These are phyloP conservation scores for Quadroppia sp. DNA, from an alignment of 2,888 invertebrate genomes.

Conservation along the genomic window DNA sequence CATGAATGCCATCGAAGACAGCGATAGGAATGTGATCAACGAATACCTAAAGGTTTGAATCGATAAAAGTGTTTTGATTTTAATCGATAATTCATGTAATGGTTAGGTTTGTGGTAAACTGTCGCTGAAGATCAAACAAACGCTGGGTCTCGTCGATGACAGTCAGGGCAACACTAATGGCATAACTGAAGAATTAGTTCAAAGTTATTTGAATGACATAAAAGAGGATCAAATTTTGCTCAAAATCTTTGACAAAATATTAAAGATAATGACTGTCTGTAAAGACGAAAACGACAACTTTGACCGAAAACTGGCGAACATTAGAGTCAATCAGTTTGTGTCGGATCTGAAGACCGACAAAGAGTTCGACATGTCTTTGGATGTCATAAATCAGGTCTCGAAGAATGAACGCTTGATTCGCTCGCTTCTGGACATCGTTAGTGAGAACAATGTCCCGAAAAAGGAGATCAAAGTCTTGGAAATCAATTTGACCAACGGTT, in stretches of 20 bases:
- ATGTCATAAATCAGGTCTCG: slow-evolving; percentile 43
- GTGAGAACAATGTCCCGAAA: slow-evolving; percentile 71
- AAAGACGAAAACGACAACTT: slow-evolving; percentile 43
- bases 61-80: too few species aligned
- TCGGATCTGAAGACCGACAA: slow-evolving; percentile 72
- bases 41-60: background rate
- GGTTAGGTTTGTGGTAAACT: slow-evolving; percentile 46
- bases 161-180: slow-evolving; percentile 46
- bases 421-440: slow-evolving; percentile 63
- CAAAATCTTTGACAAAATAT: slow-evolving; percentile 30
- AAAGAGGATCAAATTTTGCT: slow-evolving; percentile 45
- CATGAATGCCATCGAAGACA: background rate
- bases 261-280: background rate
- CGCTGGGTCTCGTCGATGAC: slow-evolving; percentile 44
- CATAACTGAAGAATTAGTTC: slow-evolving; percentile 44
- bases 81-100: too few species aligned
- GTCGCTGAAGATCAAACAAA: slow-evolving; percentile 43
- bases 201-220: slow-evolving; percentile 44
- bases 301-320: slow-evolving; percentile 44
- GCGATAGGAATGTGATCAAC: background rate
- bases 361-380: slow-evolving; percentile 57
- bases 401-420: slow-evolving; percentile 49
- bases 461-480: slow-evolving; percentile 66
- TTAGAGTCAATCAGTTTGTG: slow-evolving; percentile 56
- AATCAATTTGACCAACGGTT: slow-evolving; percentile 53